These are phyloP conservation scores for Drosophila acutilabella DNA, from an alignment of 2,888 invertebrate species.

Conservation along the genomic window DNA sequence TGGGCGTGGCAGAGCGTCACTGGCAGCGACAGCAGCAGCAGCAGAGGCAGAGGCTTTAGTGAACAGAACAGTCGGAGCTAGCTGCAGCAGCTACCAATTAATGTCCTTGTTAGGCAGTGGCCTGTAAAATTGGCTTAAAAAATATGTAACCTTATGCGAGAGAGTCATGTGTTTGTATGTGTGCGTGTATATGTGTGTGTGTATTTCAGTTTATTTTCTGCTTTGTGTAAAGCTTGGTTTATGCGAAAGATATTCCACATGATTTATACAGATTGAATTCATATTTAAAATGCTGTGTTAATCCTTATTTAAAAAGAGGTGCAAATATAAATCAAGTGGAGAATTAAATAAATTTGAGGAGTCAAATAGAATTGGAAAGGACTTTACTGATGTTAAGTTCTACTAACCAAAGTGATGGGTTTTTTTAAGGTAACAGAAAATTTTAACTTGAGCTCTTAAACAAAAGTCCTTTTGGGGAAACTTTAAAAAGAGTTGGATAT, in stretches of 20 bases:
- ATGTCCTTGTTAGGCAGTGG: slow-evolving; percentile 83
- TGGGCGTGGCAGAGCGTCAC: slow-evolving; percentile 43
- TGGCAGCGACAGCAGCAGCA: slow-evolving; percentile 16
- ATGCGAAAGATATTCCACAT: slow-evolving; percentile 34
- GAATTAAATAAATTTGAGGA: not conserved
- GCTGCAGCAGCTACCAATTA: slow-evolving; percentile 79
- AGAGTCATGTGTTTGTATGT: slow-evolving; percentile 6
- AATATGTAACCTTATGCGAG: slow-evolving; percentile 79
- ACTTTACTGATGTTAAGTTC: too few species aligned
- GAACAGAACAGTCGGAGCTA: slow-evolving; percentile 21
- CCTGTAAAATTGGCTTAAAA: slow-evolving; percentile 82
- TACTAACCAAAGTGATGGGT: too few species aligned
- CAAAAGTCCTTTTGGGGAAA: too few species aligned
- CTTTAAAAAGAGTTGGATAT: too few species aligned
- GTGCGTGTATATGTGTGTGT: slow-evolving; percentile 11
- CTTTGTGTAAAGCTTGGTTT: slow-evolving; percentile 26
- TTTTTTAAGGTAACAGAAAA: too few species aligned
- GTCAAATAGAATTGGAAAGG: too few species aligned
- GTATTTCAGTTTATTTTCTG: slow-evolving; percentile 7
- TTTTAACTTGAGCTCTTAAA: too few species aligned
- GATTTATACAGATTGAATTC: slow-evolving; percentile 4
- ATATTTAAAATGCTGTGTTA: not conserved
- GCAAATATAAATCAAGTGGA: not conserved
- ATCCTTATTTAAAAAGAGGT: not conserved
- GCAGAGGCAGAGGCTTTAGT: slow-evolving; percentile 14